Base-by-base conservation (phyloP, 2,888 invertebrate genomes). In the Dolichomitus sp. region DNA sequence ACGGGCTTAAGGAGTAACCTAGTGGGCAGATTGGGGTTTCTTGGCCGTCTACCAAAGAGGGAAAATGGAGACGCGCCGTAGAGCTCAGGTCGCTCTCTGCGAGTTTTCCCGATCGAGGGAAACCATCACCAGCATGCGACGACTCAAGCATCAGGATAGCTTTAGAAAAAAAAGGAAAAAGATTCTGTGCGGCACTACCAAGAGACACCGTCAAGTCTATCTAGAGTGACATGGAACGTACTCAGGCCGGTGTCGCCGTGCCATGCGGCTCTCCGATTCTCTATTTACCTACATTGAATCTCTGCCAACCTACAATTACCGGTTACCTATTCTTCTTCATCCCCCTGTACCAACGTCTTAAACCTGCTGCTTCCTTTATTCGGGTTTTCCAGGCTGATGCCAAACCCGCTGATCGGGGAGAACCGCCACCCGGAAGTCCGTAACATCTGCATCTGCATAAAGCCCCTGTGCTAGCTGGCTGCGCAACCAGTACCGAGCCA, bases 271-370 rank as follows among this genome's bases (percentile, higher is more conserved):
- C 87, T 87, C 82, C 87, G 88, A 91, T 90, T 88, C 89, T 90
- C 90, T 93, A 92, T 93, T 93, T 93, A 92, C 93, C 91, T 93
- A 93, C 93, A 92, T 93, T 93, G 93, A 93, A 93, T 93, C 93
- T 89, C 91, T 93, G 93, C 93, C 93, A 93, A 93, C 92, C 91
- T 91, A 93, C 93, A 93, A 93, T 93, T 93, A 93, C 93, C 92
- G 92, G 91, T 92, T 92, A 91, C 91, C 91, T 91, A 90, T 91
- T 91, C 92, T 92, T 91, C 68, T 61, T 48, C 69, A 69, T 77
- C 42, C 40, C 89, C 87, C 63, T 83, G 81, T 66, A 65, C 72
- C 70, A 75, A 77, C 77, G 83, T 85, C 48, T 19, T n/a, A 66
- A 78, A 76, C 75, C 73, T 79, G 68, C 72, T 73, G 74, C 66